Base-by-base conservation (phyloP, 2,113 vertebrate genomes). In the Columba janthina region DNA sequence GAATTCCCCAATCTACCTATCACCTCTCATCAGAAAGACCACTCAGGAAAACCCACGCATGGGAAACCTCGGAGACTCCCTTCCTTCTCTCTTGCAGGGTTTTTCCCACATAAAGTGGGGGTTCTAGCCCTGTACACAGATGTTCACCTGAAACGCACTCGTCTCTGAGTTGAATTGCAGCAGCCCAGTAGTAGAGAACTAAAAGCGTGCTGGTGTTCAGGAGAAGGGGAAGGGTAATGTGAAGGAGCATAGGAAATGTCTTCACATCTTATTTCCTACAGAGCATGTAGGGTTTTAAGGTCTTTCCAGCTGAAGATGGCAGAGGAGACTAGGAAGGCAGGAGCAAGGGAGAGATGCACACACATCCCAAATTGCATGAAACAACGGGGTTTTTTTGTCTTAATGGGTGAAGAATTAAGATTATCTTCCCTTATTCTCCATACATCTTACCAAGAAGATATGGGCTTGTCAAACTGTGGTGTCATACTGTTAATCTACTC, bases 171-270 rank as follows among this genome's bases (percentile, higher is more conserved):
- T 76, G n/a, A 77, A n/a, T 12, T 69, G 48, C 17, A 51, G 70
- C 28, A 81, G 28, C 20, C 28, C n/a, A 34, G 8, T 28, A 66
- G 11, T 5, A 58, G 16, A 65, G n/a, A 66, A 71, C 10, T 25
- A 57, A 89, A 46, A 2, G 1, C 22, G 65, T 1, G 0, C 11
- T 75, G 20, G 8, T 61, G 6, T 62, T 61, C 0, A 1, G n/a
- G 51, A 3, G 2, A 13, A 53, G 29, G 17, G 32, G 34, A 69
- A 69, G 4, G 11, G 29, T 65, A 54, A 85, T 26, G 12, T 56
- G 67, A 58, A 91, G 32, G 20, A 38, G 5, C 8, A 46, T 4
- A 58, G 50, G 11, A 88, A 79, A 79, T 46, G 17, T 5, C 38
- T 82, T 62, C 2, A 1, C 70, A 21, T 73, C 19, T 51, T 54